Evolutionary conservation across 1,140 invertebrate species (phyloP).

Genomic region (Drosophila dunni): DNA sequence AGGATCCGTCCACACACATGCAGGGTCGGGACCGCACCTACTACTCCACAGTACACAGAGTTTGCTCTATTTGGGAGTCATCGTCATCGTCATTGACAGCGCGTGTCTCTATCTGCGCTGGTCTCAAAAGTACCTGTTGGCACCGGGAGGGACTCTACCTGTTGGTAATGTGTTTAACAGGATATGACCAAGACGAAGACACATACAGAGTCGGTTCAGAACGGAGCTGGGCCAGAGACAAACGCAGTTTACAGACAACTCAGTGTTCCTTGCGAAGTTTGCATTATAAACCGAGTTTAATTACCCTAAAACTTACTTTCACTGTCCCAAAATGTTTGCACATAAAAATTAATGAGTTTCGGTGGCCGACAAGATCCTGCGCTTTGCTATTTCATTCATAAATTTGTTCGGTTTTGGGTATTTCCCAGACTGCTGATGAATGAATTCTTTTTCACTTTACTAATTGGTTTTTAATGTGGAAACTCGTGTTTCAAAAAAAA

Average conservation of each 20-base stretch:
- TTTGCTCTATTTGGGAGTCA: constrained; percentile 34
- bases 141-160: constrained; percentile 46
- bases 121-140: constrained; percentile 57
- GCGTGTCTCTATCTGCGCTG: constrained; percentile 56
- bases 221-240: not conserved
- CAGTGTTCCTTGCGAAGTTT: constrained; percentile 27
- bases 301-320: constrained; percentile 68
- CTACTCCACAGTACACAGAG: constrained; percentile 1
- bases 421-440: constrained; percentile 63
- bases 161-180: constrained; percentile 74
- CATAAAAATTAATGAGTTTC: constrained; percentile 74
- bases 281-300: constrained; percentile 64
- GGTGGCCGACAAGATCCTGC: constrained; percentile 3
- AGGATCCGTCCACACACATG: constrained; percentile 28
- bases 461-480: constrained; percentile 70
- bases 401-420: constrained; percentile 46
- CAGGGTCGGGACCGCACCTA: constrained; percentile 34
- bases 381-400: constrained; percentile 60
- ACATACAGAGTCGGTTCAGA: not conserved
- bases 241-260: constrained; percentile 16
- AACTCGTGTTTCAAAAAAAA: constrained; percentile 26
- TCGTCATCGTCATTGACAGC: constrained; percentile 48
- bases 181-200: constrained; percentile 62
- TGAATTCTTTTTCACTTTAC: constrained; percentile 46
- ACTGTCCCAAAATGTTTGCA: constrained; percentile 55